Conservation (phyloP, 2,797 vertebrate species). For the Poecile montanus region DNA sequence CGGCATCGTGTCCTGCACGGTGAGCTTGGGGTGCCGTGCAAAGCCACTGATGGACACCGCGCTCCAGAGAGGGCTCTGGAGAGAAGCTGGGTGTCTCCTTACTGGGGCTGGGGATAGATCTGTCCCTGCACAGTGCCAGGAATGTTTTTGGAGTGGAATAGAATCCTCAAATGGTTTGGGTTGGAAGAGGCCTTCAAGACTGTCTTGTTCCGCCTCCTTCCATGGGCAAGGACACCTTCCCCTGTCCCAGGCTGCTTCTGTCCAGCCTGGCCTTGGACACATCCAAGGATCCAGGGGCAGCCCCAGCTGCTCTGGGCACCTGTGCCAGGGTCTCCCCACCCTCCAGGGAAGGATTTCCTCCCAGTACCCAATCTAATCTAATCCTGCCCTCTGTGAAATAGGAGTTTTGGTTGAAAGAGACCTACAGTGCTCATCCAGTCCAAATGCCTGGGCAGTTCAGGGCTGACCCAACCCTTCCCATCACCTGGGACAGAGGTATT, state of each 20-base stretch:
- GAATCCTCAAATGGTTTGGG: background rate
- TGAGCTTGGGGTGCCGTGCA: accelerated
- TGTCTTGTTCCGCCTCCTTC: accelerated
- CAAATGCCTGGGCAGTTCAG: background rate
- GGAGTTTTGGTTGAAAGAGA: background rate
- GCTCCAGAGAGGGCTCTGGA: background rate
- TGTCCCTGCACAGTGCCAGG: accelerated
- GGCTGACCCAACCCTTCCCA: background rate
- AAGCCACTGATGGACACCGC: accelerated
- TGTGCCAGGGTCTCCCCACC: background rate
- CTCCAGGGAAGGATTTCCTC: background rate
- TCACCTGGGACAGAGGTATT: accelerated
- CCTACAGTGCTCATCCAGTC: accelerated
- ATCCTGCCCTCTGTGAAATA: background rate
- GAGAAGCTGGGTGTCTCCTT: background rate
- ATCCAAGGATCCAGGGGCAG: background rate
- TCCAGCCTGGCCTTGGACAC: background rate
- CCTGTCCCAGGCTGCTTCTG: background rate
- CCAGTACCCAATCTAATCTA: accelerated
- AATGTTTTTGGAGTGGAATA: accelerated
- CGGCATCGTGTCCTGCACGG: too few species aligned
- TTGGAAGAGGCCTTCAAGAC: background rate
- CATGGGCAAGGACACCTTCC: background rate
- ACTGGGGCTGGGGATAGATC: background rate
- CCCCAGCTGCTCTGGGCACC: background rate